Base-by-base conservation (phyloP, 1,140 invertebrate species). In the Phenacoccus solenopsis region DNA sequence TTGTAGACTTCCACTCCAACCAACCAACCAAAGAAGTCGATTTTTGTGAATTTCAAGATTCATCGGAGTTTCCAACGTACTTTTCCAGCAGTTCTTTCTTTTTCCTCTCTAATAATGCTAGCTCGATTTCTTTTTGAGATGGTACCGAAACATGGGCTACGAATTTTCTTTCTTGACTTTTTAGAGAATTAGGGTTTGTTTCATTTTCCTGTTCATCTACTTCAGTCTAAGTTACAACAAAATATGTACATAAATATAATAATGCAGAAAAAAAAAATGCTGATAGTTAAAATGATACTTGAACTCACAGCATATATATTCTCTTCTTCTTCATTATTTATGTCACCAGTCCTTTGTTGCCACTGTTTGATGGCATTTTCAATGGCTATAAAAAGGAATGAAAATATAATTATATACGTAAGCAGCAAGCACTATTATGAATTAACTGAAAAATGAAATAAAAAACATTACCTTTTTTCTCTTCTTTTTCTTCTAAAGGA, bases 101-200 rank as follows among this genome's bases (percentile, higher is more conserved):
- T 77, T 93, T 92, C 74, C 91, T 85, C 73, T 85, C 82, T 0
- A 98, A 80, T 28, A 98, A 80, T 0, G 93, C 94, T 75, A 93
- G 88, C 77, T 97, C 91, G 68, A 98, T 88, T 74, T 95, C 91
- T 77, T 88, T 85, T 76, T 95, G 93, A 20, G 89, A 88, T 0
- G 93, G 93, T 64, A 96, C 90, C 10, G 90, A 84, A 67, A 94
- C 90, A 76, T 93, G 90, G 5, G 90, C 86, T n/a, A 89, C 88
- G 74, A 89, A 89, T 68, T 71, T 71, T 22, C 10, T 61, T 49
- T 57, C 32, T 20, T 25, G 16, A 49, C 38, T 59, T 70, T 70
- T 25, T 21, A 64, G 38, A 28, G 35, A 69, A 27, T 69, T 70
- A 22, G 4, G 7, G 28, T 2, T 7, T 9, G n/a, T n/a, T n/a